phyloP scores from a whole-genome alignment of 2,113 vertebrate genomes.

The Rynchops niger region DNA sequence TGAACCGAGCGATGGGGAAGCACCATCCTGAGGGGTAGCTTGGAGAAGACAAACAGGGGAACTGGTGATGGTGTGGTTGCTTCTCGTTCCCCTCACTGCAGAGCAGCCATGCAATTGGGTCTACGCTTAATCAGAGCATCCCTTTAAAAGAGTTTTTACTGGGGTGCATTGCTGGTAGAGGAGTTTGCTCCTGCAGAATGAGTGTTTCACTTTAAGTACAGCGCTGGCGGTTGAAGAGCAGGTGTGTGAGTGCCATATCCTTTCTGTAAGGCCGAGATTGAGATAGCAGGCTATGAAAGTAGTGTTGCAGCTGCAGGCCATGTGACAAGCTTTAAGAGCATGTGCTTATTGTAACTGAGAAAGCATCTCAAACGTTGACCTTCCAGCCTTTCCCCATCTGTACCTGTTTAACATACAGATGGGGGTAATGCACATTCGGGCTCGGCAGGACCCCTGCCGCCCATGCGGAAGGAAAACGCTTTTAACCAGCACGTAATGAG shows the following conservation, averaged over 20 bases:
- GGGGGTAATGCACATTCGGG: not conserved
- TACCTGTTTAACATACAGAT: slow-evolving; percentile 22
- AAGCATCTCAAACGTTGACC: slow-evolving; percentile 3
- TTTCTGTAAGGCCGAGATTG: not conserved
- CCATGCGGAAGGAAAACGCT: not conserved
- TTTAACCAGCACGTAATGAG: not conserved
- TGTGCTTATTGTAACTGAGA: not conserved
- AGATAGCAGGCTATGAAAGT: not conserved
- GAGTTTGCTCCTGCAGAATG: not conserved
- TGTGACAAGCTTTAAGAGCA: not conserved
- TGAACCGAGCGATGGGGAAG: not conserved
- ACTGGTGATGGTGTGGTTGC: not conserved
- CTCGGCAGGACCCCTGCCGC: not conserved
- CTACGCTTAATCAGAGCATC: not conserved
- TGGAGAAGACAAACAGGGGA: not conserved
- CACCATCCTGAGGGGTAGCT: not conserved
- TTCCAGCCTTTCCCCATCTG: slow-evolving; percentile 39
- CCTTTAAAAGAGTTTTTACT: not conserved
- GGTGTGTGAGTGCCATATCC: not conserved
- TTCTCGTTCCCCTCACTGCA: not conserved
- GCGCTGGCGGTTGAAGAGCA: not conserved
- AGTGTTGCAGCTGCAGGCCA: not conserved
- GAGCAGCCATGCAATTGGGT: not conserved
- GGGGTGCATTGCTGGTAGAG: not conserved
- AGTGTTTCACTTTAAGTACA: rapidly evolving